Evolutionary conservation across 2,797 vertebrate genomes (phyloP).

Genomic region (Hephaestus fuliginosus): DNA sequence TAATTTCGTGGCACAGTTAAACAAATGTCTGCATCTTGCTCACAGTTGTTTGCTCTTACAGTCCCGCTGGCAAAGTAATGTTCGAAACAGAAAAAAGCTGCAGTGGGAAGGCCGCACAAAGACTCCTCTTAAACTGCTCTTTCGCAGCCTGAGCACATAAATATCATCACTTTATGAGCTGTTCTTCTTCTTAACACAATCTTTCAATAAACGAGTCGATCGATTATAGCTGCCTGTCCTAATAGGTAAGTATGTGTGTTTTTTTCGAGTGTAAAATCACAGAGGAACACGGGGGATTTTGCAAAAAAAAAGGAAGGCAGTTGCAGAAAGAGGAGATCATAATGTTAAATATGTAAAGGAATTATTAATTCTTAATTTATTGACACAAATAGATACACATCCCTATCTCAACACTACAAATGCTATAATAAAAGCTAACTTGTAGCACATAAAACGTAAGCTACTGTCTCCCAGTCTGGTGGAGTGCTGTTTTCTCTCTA

Average conservation of each 20-base stretch:
- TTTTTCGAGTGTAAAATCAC: conserved; percentile 5
- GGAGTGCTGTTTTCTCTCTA: conserved; percentile 44
- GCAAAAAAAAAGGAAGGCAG: too few species aligned
- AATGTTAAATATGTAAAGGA: too few species aligned
- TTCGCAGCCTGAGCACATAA: background rate
- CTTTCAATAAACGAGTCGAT: background rate
- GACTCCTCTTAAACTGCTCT: background rate
- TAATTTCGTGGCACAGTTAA: conserved; percentile 47
- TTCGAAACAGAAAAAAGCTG: conserved; percentile 17
- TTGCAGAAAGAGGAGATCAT: too few species aligned
- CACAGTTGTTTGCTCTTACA: conserved; percentile 25
- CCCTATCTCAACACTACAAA: background rate
- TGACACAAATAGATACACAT: background rate
- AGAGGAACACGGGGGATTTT: too few species aligned
- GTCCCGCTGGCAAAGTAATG: conserved; percentile 26
- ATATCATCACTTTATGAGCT: background rate
- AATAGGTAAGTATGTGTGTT: background rate
- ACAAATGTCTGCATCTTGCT: conserved; percentile 41
- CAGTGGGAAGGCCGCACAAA: conserved; percentile 1
- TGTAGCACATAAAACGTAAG: conserved; percentile 8
- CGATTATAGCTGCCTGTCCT: background rate
- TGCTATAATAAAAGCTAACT: background rate
- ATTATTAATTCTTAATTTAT: too few species aligned
- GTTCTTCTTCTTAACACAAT: conserved; percentile 3
- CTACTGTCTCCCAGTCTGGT: conserved; percentile 9